Evolutionary conservation across 2,797 vertebrate species (phyloP).

Genomic region (Pangasius sanitwongsei): DNA sequence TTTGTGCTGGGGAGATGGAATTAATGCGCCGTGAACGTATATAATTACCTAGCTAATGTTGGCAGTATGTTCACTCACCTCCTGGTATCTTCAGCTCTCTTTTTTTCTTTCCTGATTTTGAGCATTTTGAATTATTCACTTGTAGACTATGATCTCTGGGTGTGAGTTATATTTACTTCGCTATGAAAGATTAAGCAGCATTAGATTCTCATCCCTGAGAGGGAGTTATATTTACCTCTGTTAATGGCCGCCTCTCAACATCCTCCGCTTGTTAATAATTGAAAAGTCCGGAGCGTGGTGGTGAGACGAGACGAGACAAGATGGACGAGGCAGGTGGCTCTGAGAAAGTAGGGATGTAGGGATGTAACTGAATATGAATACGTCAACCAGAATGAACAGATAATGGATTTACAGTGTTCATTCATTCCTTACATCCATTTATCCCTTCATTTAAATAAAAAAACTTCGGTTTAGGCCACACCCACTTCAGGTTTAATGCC

Average conservation of each 20-base stretch:
- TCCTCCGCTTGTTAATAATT: constrained; percentile 75
- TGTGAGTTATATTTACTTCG: constrained; percentile 77
- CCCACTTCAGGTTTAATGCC: neutral
- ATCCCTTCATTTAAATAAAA: neutral
- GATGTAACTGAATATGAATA: neutral
- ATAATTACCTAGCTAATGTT: constrained; percentile 16
- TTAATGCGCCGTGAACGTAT: constrained; percentile 25
- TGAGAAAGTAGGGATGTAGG: neutral
- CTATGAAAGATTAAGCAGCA: constrained; percentile 78
- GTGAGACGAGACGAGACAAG: constrained; percentile 41
- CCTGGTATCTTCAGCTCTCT: neutral
- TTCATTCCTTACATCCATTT: neutral
- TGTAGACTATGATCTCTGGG: constrained; percentile 69
- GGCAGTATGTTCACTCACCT: constrained; percentile 23
- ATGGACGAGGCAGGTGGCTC: constrained; percentile 36
- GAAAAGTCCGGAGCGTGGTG: constrained; percentile 62
- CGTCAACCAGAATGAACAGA: neutral
- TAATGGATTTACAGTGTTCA: neutral
- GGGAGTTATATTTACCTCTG: constrained; percentile 80
- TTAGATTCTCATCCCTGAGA: constrained; percentile 74
- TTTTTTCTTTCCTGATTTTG: constrained; percentile 54
- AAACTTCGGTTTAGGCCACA: neutral
- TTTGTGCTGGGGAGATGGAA: constrained; percentile 8
- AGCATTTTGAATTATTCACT: constrained; percentile 74
- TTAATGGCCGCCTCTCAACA: constrained; percentile 72